Conservation (phyloP, 2,888 invertebrate genomes). For the Brachycybe producta region DNA sequence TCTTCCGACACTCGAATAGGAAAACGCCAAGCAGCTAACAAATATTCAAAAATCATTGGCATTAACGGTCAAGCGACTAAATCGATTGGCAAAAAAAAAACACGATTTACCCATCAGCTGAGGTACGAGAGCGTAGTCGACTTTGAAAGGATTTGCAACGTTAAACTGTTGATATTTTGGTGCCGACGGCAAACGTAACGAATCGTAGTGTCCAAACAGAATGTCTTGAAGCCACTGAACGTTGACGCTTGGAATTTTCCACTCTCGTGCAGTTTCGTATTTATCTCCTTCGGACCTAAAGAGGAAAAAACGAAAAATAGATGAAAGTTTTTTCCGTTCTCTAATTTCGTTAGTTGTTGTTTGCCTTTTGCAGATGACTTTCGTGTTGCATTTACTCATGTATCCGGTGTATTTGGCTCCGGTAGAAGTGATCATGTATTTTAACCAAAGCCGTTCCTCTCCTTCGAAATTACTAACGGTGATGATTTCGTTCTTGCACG, state of each 20-base stretch:
- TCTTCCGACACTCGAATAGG: constrained; percentile 66
- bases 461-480: constrained; percentile 78
- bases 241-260: constrained; percentile 83
- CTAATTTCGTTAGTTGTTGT: constrained; percentile 19
- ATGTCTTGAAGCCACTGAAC: constrained; percentile 87
- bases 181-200: constrained; percentile 42
- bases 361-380: constrained; percentile 41
- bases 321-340: background rate
- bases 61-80: constrained; percentile 5
- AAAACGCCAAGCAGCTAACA: constrained; percentile 78
- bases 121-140: constrained; percentile 72
- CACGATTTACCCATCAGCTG: constrained; percentile 71
- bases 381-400: constrained; percentile 40
- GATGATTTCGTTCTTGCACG: constrained; percentile 43
- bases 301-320: background rate
- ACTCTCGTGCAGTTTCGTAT: constrained; percentile 77
- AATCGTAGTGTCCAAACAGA: constrained; percentile 71
- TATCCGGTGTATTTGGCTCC: constrained; percentile 65
- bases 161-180: constrained; percentile 80
- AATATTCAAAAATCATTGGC: background rate
- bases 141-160: constrained; percentile 61
- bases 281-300: constrained; percentile 58
- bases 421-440: constrained; percentile 67
- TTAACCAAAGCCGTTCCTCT: constrained; percentile 67
- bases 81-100: constrained; percentile 4